Evolutionary conservation across 2,797 vertebrate genomes (phyloP).

Genomic region (Rhyacichthys aspro): DNA sequence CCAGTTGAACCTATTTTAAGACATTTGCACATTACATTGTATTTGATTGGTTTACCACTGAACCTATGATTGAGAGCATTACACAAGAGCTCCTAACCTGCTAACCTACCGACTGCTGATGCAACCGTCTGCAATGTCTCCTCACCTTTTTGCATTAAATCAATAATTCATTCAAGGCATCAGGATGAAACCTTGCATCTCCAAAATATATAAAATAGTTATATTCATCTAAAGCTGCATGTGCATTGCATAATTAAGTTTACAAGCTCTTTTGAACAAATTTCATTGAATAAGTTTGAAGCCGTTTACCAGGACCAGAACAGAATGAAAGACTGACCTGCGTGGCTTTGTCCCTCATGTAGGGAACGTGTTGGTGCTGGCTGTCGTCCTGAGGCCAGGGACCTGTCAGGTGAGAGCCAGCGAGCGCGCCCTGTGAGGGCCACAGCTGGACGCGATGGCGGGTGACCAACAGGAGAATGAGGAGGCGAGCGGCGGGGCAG

Average conservation of each 20-base stretch:
- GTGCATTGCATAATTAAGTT: too few species aligned
- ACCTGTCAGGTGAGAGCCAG: slow-evolving; percentile 90
- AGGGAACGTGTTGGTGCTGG: slow-evolving; percentile 86
- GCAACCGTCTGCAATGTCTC: slow-evolving; percentile 54
- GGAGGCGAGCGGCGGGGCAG: slow-evolving; percentile 74
- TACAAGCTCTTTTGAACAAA: too few species aligned
- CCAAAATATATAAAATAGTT: not conserved
- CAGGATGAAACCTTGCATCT: not conserved
- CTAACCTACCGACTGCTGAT: slow-evolving; percentile 33
- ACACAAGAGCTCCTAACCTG: too few species aligned
- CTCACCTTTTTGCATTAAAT: slow-evolving; percentile 15
- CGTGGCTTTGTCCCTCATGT: slow-evolving; percentile 98
- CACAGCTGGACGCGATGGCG: slow-evolving; percentile 85
- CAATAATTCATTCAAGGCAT: not conserved
- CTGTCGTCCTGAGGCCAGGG: slow-evolving; percentile 95
- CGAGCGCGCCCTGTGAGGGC: slow-evolving; percentile 87
- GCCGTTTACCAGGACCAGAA: too few species aligned
- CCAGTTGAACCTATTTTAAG: too few species aligned
- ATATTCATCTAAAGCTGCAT: too few species aligned
- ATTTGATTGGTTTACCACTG: not conserved
- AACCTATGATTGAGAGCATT: not conserved
- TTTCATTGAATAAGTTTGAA: too few species aligned
- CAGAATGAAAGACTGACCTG: slow-evolving; percentile 81
- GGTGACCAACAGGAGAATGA: slow-evolving; percentile 70
- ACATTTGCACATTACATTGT: not conserved